Evolutionary conservation across 2,888 invertebrate species (phyloP), one percentile per base, ranked within the genome.

Genomic region (Vanessa cardui): DNA sequence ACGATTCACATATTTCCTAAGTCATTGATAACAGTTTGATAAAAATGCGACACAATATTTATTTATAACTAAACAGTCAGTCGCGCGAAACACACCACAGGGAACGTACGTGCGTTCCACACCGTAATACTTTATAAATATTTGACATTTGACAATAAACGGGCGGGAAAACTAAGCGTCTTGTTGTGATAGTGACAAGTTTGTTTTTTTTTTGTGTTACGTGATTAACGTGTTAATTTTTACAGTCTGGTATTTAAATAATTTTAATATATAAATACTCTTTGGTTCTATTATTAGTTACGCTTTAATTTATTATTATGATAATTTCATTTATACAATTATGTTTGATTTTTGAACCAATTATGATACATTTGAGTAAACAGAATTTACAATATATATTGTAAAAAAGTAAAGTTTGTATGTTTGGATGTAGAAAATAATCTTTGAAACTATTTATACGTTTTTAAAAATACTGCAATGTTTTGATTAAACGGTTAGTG

Each of bases 21-120:
- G 50, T 50, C 50, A 39, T 39, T 50, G 50, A 50, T 50, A 50
- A 50, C 21, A 2, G 15, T 50, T 9, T 50, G 50, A 50, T 50
- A 50, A 50, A 50, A 50, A 50, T 50, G 21, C 21, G 9, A 20
- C 9, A 39, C 33, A 39, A 39, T 50, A 20, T 21, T 50, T 50
- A 50, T 50, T 21, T 21, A 50, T 50, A 50, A 50, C 20, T 50
- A 50, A 9, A 39, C 39, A 39, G 21, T 26, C 50, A 50, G 50
- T 50, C 2, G 21, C 50, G 20, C 15, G 50, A 3, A 1, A 21
- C 9, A 6, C 15, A 15, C 2, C 50, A 12, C 15, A 15, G 15
- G 12, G 50, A 15, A 50, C 50, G 21, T 6, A 50, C 50, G 50
- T 20, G 49, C 18, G 50, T 39, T 39, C 50, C 50, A 50, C 15